A percentile compares a stretch with the other conserved stretches of the same genome.
phyloP scores from a whole-genome alignment of 2,888 invertebrate genomes.

The Leucania comma region DNA sequence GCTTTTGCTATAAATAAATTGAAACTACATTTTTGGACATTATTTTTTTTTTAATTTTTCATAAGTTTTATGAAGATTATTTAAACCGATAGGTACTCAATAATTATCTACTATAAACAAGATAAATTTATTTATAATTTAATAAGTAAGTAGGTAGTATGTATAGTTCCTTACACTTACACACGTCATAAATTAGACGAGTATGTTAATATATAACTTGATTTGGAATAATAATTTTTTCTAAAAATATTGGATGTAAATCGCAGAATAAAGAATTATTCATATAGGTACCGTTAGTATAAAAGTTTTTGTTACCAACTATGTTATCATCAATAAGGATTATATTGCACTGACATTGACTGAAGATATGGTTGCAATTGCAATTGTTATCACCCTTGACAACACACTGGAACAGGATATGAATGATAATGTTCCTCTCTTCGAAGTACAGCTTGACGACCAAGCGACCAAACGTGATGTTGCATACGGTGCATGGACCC shows the following conservation, averaged over 20 bases:
- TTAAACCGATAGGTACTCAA: neutral
- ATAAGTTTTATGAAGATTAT: neutral
- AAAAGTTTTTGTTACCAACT: slow-evolving; percentile 10
- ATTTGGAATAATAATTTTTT: neutral
- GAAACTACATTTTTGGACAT: neutral
- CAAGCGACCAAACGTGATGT: slow-evolving; percentile 27
- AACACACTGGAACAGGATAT: slow-evolving; percentile 31
- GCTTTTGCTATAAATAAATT: neutral
- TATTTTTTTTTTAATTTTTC: slow-evolving; percentile 1
- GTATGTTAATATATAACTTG: slow-evolving; percentile 16
- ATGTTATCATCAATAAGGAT: slow-evolving; percentile 8
- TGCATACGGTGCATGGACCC: slow-evolving; percentile 23
- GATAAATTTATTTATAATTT: neutral
- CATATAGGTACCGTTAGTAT: neutral
- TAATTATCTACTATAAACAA: neutral
- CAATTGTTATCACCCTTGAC: slow-evolving; percentile 29
- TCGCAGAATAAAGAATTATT: neutral
- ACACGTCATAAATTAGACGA: slow-evolving; percentile 2
- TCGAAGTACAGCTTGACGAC: neutral
- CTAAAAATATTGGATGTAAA: slow-evolving; percentile 8
- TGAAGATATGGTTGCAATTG: slow-evolving; percentile 10
- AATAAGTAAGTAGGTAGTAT: no score
- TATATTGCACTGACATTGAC: slow-evolving; percentile 17
- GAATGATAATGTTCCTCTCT: neutral
- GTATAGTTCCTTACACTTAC: no score